Base-by-base conservation (phyloP, 2,888 invertebrate species). In the Acanthopleura granulata region DNA sequence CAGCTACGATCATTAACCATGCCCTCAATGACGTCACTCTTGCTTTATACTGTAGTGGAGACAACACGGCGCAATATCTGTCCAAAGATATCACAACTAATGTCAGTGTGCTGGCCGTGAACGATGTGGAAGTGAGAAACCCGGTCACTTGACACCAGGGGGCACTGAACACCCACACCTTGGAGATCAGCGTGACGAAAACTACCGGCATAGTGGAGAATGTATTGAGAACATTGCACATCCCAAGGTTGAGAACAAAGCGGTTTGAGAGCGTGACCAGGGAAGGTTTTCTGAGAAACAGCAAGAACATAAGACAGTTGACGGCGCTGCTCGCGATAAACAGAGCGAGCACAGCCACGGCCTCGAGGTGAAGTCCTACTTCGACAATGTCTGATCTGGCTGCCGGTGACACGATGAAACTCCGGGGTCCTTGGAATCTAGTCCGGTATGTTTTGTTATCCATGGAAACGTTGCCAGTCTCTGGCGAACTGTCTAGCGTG, bases 231-330 rank as follows among this genome's bases (percentile, higher is more conserved):
- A 91, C 86, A 84, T 92, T 92, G 75, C 92, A 91, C 50, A 91
- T 86, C 25, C 92, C 91, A 81, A 93, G 88, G 86, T 93, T 94
- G 87, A 94, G 84, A 25, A 92, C 91, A 83, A 92, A 92, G 82
- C 92, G 93, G 92, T 95, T 95, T 76, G 95, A 95, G 84, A 95
- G 93, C 81, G 95, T 95, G 86, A 95, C 92, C 72, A 95, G 92
- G 72, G 94, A 93, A 73, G 95, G 94, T 82, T 94, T 92, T 84
- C 94, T 92, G 89, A 94, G 93, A 91, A 95, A 95, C 72, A 95
- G 94, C 82, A 95, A 91, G 82, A 95, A 92, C 75, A 95, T 93
- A 82, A 94, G 92, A 72, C 93, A 93, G 89, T 95, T 95, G 85
- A 94, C 94, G 77, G 94, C 92, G 75, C 95, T 92, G 75, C 95